Base-by-base conservation (phyloP, 2,888 invertebrate species). In the Dynastes tityus region DNA sequence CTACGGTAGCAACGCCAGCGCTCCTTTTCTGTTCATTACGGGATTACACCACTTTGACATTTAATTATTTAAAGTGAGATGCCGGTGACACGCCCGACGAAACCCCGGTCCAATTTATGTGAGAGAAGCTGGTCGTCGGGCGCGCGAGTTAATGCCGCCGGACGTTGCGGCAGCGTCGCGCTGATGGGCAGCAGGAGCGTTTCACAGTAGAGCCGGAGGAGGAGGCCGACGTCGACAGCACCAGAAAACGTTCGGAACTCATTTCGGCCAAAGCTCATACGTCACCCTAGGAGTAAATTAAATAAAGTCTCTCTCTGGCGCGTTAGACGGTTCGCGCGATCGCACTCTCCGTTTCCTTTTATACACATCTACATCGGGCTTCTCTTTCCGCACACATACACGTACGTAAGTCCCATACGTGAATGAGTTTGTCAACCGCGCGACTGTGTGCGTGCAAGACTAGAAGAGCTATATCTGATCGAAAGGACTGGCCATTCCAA, bases 21-120 rank as follows among this genome's bases (percentile, higher is more conserved):
- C 68, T 49, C 49, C 22, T 49, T 68, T 84, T 84, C 84, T 86
- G 85, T 87, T 86, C 87, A 87, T 87, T 86, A 87, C 85, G 82
- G 84, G 86, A 86, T 86, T 86, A 86, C 86, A 84, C 85, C 85
- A 84, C 87, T 87, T 87, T 87, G 87, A 88, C 87, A 85, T 87
- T 87, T 87, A 87, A 87, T 88, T 87, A 88, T 88, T 88, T 87
- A 88, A 87, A 88, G 87, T 87, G 87, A 87, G 84, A 85, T 85
- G 83, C 82, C 83, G 84, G 83, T 82, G 83, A 85, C 85, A 83
- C 55, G 55, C 55, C 84, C 83, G 85, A 61, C 45, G 84, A 86
- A 86, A 85, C 85, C 86, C 86, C 84, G 85, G 87, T 86, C 86
- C 87, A 87, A 87, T 87, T 87, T 87, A 87, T 87, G 85, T 86